Base-by-base conservation (phyloP, 1,140 invertebrate genomes). In the Drosophila pectinifera region DNA sequence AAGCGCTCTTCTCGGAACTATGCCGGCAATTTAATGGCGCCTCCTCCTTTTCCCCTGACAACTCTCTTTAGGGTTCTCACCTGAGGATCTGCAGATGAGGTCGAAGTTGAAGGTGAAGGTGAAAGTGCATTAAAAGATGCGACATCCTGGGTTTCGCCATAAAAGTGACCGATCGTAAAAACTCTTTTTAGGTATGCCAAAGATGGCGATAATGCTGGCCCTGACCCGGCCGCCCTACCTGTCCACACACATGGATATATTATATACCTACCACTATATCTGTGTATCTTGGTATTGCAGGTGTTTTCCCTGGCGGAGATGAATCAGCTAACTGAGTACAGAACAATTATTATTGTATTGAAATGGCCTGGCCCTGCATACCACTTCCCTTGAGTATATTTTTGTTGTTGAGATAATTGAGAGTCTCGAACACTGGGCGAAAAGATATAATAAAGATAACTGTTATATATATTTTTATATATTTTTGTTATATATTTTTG, bases 51-150 rank as follows among this genome's bases (percentile, higher is more conserved):
- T 61, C 18, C 36, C 36, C 20, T 24, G 49, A 43, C 54, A 42
- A 43, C 39, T 45, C 55, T 34, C 28, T 34, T 41, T 14, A 14
- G 26, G 5, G 5, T 31, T 34, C 20, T 57, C 18, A n/a, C 36
- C 36, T 48, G n/a, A 18, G 63, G 55, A 69, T 68, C 63, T 69
- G 46, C 63, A 24, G 61, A 64, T 39, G 63, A 65, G 64, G 45
- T 49, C 59, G 4, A 58, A 31, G 51, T 22, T 57, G 24, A 55
- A 72, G 45, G 69, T 73, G 68, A 73, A 73, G 45, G 69, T 73
- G 68, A 73, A 73, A 73, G 69, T 73, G 68, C 69, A 57, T 43
- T 73, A 51, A 73, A 67, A 73, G 36, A 51, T 61, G 55, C 46
- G 56, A 61, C 68, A 61, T 73, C 55, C 68, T 73, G 68, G 10